Evolutionary conservation across 2,888 invertebrate species (phyloP).

Genomic region (Gibbula magus): DNA sequence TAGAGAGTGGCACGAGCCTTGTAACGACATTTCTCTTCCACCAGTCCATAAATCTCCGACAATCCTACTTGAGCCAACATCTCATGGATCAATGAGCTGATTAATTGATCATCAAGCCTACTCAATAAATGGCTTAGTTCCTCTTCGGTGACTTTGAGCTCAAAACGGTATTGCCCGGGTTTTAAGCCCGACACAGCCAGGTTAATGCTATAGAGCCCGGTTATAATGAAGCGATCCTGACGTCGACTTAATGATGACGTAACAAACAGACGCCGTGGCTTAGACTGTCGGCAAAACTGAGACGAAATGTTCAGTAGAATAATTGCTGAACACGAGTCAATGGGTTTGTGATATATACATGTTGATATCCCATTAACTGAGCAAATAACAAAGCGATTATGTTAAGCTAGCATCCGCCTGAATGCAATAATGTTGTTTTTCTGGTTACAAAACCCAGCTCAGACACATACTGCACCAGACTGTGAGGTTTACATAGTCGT

Average conservation of each 20-base stretch:
- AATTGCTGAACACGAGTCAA: not conserved
- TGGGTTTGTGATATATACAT: not conserved
- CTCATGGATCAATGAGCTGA: conserved; percentile 16
- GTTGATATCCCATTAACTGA: conserved; percentile 7
- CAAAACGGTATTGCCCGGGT: not conserved
- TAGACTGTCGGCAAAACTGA: not conserved
- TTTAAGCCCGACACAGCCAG: not conserved
- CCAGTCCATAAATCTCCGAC: conserved; percentile 12
- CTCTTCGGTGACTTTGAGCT: not conserved
- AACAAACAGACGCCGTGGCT: conserved; percentile 12
- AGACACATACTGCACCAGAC: too few species aligned
- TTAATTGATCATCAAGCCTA: conserved; percentile 15
- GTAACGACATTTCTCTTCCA: conserved; percentile 1
- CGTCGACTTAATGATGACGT: conserved; percentile 10
- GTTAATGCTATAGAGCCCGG: not conserved
- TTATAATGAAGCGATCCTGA: not conserved
- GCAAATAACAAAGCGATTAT: not conserved
- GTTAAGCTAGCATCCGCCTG: not conserved
- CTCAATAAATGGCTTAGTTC: conserved; percentile 11
- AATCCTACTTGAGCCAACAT: not conserved
- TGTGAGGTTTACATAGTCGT: too few species aligned
- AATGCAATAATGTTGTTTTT: not conserved
- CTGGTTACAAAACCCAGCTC: too few species aligned
- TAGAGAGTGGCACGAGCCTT: not conserved
- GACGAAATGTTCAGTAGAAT: not conserved